Evolutionary conservation across 2,113 vertebrate species (phyloP), one percentile per base, ranked within the genome.

Genomic region (Podilymbus podiceps): DNA sequence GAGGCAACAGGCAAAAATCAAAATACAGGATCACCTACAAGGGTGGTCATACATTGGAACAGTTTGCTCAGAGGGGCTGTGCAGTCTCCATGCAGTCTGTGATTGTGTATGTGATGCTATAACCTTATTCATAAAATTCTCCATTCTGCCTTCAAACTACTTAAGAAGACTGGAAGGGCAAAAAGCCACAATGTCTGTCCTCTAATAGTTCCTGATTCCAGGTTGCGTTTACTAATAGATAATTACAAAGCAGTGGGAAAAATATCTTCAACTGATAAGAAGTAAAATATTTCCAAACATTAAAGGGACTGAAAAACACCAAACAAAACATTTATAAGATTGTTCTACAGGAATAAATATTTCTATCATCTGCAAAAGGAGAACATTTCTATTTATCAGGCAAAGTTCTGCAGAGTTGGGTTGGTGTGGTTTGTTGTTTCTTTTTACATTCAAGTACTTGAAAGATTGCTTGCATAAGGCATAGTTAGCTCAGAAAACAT

Each of bases 31-130:
- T n/a, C n/a, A n/a, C n/a, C n/a, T 16, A 8, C 50, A 9, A 82
- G 8, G 27, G 28, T 35, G 15, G 15, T 55, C 31, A 50, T 77
- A 35, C 0, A 0, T 33, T 71, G 38, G 44, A 76, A 80, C 13
- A 44, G 19, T 50, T 24, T 71, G 71, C 55, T 75, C 27, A 38
- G 9, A 67, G 50, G 53, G 12, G 19, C 56, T 46, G 33, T 53
- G 58, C 19, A 91, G 53, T 25, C 35, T 28, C 38, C 1, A 0
- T 15, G 30, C n/a, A 25, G 52, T 5, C 55, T 12, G 1, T 12
- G 38, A 56, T 19, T 22, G 52, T 6, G 12, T 12, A 7, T 33
- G 18, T 25, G 23, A 38, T 16, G 59, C 71, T 25, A 12, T 14
- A 78, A 35, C 20, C 24, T 38, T 38, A n/a, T 15, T n/a, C 50